Conservation (phyloP, 2,888 invertebrate genomes). For the Conomelus anceps region DNA sequence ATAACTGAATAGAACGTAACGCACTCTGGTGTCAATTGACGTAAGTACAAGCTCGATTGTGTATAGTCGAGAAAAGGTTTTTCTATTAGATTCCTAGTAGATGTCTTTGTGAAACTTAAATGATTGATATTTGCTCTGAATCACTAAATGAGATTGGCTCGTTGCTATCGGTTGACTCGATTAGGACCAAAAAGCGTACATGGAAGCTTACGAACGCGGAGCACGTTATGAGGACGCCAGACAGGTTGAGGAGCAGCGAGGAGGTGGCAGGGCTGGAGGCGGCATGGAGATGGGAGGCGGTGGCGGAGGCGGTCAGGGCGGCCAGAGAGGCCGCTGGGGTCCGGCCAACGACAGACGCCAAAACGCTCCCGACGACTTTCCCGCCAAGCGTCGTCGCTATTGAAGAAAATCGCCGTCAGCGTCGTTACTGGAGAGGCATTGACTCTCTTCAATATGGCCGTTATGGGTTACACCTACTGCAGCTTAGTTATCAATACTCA, state of each 20-base stretch:
- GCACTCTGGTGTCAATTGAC: neutral
- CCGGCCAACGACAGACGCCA: conserved; percentile 34
- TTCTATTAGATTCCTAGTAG: neutral
- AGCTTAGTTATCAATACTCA: neutral
- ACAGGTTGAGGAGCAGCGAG: conserved; percentile 32
- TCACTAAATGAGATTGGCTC: too few species aligned
- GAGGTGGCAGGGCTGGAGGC: conserved; percentile 26
- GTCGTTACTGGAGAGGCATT: too few species aligned
- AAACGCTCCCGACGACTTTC: conserved; percentile 49
- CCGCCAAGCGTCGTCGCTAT: conserved; percentile 59
- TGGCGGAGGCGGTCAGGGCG: conserved; percentile 17
- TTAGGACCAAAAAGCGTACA: conserved; percentile 46
- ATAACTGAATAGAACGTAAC: neutral
- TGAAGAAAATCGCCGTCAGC: conserved; percentile 40
- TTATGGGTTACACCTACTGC: neutral
- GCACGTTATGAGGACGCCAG: conserved; percentile 38
- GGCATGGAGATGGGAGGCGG: neutral
- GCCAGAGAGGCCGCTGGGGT: conserved; percentile 30
- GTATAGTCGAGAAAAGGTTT: neutral
- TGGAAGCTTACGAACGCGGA: conserved; percentile 40
- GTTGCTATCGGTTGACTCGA: neutral
- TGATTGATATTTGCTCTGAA: too few species aligned
- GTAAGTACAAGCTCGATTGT: neutral
- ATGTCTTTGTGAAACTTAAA: neutral
- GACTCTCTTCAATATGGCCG: neutral